phyloP scores from a whole-genome alignment of 1,140 invertebrate species.

The Episyrphus balteatus region DNA sequence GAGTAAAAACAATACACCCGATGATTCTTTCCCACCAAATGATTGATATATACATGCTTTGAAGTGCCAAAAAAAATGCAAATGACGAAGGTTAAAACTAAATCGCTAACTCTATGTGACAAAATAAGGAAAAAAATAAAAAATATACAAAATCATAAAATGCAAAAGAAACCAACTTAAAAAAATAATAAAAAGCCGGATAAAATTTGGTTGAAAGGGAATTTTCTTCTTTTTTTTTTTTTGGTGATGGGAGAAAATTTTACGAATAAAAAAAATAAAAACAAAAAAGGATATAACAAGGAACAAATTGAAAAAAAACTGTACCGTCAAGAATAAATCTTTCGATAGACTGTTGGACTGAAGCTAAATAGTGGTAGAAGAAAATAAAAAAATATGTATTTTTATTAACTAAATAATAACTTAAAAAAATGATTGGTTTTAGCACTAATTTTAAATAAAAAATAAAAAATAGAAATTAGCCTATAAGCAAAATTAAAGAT shows the following conservation, averaged over 20 bases:
- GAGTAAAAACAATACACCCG: no score
- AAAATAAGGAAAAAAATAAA: background rate
- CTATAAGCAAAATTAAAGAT: background rate
- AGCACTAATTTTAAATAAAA: background rate
- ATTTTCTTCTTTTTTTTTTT: background rate
- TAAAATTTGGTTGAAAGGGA: constrained; percentile 1
- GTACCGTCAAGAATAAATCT: constrained; percentile 37
- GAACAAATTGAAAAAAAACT: constrained; percentile 8
- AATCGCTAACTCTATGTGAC: no score
- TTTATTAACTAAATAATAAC: background rate
- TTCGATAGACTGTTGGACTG: constrained; percentile 39
- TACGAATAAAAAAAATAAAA: constrained; percentile 15
- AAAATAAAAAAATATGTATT: constrained; percentile 27
- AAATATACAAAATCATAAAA: background rate
- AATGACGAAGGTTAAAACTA: no score
- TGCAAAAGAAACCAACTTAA: background rate
- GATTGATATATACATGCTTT: no score
- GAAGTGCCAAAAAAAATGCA: no score
- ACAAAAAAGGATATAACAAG: constrained; percentile 2
- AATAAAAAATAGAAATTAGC: background rate
- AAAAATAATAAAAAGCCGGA: background rate
- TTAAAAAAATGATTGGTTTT: background rate
- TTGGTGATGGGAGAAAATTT: background rate
- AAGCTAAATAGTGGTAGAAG: constrained; percentile 34
- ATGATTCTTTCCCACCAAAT: no score